Conservation (phyloP, 2,797 vertebrate species). For the Lithobates pipiens region DNA sequence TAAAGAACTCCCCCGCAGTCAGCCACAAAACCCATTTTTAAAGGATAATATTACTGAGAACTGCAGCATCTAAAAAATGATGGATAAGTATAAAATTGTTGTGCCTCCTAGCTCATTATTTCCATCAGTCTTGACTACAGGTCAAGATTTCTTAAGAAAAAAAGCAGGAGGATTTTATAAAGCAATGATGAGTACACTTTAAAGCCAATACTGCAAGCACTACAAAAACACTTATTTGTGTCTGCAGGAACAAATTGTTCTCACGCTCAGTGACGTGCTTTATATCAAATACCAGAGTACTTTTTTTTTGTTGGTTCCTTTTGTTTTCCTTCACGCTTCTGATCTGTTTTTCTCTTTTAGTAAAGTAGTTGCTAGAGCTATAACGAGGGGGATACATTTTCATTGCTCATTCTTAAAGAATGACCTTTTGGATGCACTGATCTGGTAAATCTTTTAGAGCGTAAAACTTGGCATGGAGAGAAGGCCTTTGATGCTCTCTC, state of each 20-base stretch:
- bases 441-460: constrained; percentile 48
- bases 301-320: constrained; percentile 19
- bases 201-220: background rate
- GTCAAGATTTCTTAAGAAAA: too few relatives aligned
- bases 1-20: background rate
- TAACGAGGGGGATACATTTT: constrained; percentile 22
- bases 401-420: constrained; percentile 17
- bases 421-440: constrained; percentile 46
- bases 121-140: too few relatives aligned
- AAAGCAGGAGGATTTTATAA: background rate
- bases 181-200: background rate
- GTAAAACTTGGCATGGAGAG: constrained; percentile 23
- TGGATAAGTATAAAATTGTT: background rate
- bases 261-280: constrained; percentile 1
- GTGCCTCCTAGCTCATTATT: background rate
- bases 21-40: too few relatives aligned
- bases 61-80: background rate
- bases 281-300: constrained; percentile 21
- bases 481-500: constrained; percentile 33
- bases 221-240: background rate
- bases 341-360: constrained; percentile 27
- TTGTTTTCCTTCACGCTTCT: constrained; percentile 18
- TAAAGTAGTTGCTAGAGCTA: constrained; percentile 2
- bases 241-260: constrained; percentile 32
- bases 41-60: background rate